A percentile compares a stretch with the other conserved stretches of the same genome.
Conservation (phyloP, 1,140 invertebrate genomes). For the Nylanderia fulva region DNA sequence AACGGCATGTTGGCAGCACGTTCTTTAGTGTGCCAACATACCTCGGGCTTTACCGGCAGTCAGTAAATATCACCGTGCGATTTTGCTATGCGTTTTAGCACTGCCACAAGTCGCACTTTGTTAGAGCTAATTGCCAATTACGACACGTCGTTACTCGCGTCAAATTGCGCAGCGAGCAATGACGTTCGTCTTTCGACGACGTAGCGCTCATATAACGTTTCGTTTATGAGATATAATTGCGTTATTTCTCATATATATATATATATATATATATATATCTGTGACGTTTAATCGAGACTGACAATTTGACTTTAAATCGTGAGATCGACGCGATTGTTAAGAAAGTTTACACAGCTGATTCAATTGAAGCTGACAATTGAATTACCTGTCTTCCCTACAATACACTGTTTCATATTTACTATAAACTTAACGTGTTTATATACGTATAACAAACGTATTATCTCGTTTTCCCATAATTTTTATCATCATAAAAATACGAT, state of each 20-base stretch:
- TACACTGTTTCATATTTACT: conserved; percentile 1
- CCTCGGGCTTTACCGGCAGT: conserved; percentile 39
- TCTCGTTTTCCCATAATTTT: neutral
- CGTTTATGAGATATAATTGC: conserved; percentile 2
- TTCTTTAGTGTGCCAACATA: neutral
- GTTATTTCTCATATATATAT: neutral
- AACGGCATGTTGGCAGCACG: conserved; percentile 29
- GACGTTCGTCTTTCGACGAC: neutral
- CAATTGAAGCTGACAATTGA: neutral
- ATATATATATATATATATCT: too few species aligned
- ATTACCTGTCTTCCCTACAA: neutral
- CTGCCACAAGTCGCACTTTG: conserved; percentile 38
- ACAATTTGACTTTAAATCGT: neutral
- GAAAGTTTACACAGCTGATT: neutral
- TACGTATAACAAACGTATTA: neutral
- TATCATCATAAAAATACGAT: neutral
- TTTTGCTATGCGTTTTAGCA: conserved; percentile 23
- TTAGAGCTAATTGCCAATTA: conserved; percentile 57
- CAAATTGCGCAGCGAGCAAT: conserved; percentile 33
- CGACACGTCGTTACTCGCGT: conserved; percentile 18
- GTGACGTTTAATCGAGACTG: neutral
- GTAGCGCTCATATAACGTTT: neutral
- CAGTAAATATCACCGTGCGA: conserved; percentile 18
- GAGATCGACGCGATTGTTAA: neutral
- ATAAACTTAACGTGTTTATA: neutral